These are phyloP conservation scores for Lepilemur ruficaudatus DNA, from an alignment of 2,797 vertebrate species.

Conservation along the genomic window DNA sequence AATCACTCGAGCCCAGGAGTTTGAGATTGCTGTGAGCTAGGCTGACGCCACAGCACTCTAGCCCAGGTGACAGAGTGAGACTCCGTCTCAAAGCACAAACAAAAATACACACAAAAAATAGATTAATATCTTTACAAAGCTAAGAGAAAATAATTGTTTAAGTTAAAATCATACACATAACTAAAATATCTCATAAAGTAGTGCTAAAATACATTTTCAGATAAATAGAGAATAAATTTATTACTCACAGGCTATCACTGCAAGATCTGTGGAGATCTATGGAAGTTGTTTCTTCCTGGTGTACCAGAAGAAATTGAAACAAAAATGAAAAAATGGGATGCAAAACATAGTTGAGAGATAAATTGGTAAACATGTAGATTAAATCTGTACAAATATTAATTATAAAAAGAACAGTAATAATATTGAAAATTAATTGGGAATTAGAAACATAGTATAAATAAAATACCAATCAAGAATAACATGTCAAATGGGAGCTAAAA, in stretches of 20 bases:
- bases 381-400: background rate
- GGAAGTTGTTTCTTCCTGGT: background rate
- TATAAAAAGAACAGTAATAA: background rate
- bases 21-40: no score
- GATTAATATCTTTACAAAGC: background rate
- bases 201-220: background rate
- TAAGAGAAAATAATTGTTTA: conserved; percentile 14
- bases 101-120: background rate
- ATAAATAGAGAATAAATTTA: background rate
- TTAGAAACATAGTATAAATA: conserved; percentile 1
- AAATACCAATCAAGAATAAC: background rate
- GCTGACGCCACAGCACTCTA: no score
- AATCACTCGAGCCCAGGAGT: no score
- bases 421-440: background rate
- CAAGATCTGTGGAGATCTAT: background rate
- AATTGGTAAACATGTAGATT: background rate
- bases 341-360: background rate
- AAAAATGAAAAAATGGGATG: background rate
- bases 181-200: background rate
- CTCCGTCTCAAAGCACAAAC: no score
- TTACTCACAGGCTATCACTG: background rate
- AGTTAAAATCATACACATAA: background rate
- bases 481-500: background rate
- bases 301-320: background rate
- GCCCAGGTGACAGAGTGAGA: no score